Conservation (phyloP, 1,140 invertebrate genomes). For the Drosophila tristis region DNA sequence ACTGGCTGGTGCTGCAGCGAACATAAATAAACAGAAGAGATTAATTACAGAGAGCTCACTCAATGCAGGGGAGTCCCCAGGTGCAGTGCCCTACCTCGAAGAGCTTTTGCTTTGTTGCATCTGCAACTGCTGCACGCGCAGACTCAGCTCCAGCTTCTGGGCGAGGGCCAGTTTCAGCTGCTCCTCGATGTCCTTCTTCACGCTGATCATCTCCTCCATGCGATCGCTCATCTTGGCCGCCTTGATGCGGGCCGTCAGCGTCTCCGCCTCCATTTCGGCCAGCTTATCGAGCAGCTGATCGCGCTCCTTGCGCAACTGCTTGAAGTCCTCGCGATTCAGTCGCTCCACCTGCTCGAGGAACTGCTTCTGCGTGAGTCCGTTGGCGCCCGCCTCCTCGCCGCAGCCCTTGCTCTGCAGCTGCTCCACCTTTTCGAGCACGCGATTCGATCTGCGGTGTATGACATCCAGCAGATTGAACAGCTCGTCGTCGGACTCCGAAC, state of each 20-base stretch:
- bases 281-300: constrained; percentile 89
- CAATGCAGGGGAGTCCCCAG: too few species aligned
- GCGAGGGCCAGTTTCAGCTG: constrained; percentile 86
- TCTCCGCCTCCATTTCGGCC: constrained; percentile 90
- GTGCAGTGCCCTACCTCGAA: constrained; percentile 58
- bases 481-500: constrained; percentile 89
- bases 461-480: constrained; percentile 93
- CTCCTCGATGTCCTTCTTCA: constrained; percentile 88
- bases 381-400: constrained; percentile 26
- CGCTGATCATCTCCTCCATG: constrained; percentile 86
- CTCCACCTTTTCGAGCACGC: constrained; percentile 90
- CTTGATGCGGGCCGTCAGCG: constrained; percentile 87
- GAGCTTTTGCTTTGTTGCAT: constrained; percentile 70
- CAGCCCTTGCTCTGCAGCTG: constrained; percentile 76
- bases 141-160: constrained; percentile 85
- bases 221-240: constrained; percentile 87
- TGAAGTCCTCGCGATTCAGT: constrained; percentile 84
- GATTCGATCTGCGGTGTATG: constrained; percentile 91
- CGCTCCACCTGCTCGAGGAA: constrained; percentile 80
- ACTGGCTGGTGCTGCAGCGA: constrained; percentile 66
- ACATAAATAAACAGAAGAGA: neutral
- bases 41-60: neutral
- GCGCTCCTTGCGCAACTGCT: constrained; percentile 88
- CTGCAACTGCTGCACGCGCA: constrained; percentile 76
- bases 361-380: constrained; percentile 71